These are phyloP conservation scores for Sitta europaea DNA, from an alignment of 2,113 vertebrate species.

Conservation along the genomic window DNA sequence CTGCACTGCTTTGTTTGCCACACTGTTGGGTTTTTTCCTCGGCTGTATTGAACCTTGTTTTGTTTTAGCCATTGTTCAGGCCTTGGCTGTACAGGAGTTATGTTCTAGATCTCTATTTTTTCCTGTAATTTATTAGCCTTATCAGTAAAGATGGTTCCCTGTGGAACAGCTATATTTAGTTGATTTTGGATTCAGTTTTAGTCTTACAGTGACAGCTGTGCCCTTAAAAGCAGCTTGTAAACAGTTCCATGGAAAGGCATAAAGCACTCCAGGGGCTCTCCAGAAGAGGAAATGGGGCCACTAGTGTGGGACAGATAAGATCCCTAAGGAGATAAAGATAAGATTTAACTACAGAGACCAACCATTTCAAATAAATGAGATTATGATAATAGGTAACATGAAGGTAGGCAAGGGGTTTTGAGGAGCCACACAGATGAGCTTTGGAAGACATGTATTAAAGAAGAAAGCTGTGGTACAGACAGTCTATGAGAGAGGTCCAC, in stretches of 20 bases:
- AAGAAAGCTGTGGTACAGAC: not conserved
- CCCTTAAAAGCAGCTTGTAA: not conserved
- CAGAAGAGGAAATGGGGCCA: not conserved
- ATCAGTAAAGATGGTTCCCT: conserved; percentile 1
- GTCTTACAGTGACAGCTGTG: not conserved
- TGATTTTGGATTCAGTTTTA: not conserved
- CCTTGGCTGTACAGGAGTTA: not conserved
- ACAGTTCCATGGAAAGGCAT: not conserved
- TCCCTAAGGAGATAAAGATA: not conserved
- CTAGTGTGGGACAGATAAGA: not conserved
- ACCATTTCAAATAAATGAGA: not conserved
- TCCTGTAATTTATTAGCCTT: conserved; percentile 27
- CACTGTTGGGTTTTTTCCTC: not conserved
- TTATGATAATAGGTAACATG: not conserved
- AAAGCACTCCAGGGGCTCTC: not conserved
- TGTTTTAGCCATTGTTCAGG: conserved; percentile 27
- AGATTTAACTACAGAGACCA: not conserved
- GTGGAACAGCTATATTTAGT: conserved; percentile 8
- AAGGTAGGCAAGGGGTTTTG: not conserved
- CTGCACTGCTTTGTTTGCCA: not conserved
- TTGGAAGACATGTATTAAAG: not conserved
- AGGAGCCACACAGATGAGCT: not conserved
- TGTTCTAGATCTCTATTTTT: conserved; percentile 36
- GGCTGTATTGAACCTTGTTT: not conserved
- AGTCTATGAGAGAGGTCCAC: not conserved